A percentile compares a stretch with the other conserved stretches of the same genome.
Conservation (phyloP, 2,888 invertebrate species). For the Podabrus alpinus region DNA sequence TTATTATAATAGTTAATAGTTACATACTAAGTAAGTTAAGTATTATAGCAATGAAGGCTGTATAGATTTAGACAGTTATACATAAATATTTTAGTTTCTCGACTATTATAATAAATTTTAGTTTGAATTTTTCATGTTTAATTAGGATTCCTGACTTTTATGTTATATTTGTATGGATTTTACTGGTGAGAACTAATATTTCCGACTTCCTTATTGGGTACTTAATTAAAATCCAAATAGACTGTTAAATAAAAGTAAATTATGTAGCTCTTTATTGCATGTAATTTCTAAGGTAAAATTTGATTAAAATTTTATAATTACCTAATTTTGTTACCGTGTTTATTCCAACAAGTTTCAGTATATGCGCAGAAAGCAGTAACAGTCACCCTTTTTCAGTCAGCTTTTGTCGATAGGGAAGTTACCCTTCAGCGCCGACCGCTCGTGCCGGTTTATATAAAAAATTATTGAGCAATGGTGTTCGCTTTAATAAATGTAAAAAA, state of each 20-base stretch:
- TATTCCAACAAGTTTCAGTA: slow-evolving; percentile 17
- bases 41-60: no score
- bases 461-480: slow-evolving; percentile 10
- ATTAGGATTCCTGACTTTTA: background rate
- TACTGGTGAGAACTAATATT: background rate
- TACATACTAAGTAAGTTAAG: no score
- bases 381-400: slow-evolving; percentile 27
- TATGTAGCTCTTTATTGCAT: background rate
- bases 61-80: no score
- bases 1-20: no score
- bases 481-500: background rate
- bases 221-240: background rate
- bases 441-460: slow-evolving; percentile 5
- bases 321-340: background rate
- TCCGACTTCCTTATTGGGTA: background rate
- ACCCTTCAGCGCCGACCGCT: slow-evolving; percentile 6
- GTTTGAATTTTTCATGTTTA: background rate
- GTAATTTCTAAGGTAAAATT: background rate
- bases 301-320: background rate
- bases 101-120: background rate
- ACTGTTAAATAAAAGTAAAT: background rate
- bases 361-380: slow-evolving; percentile 20
- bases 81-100: no score
- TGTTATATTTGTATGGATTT: background rate
- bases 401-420: slow-evolving; percentile 19